Evolutionary conservation across 1,140 invertebrate genomes (phyloP).

Genomic region (Panulirus ornatus): DNA sequence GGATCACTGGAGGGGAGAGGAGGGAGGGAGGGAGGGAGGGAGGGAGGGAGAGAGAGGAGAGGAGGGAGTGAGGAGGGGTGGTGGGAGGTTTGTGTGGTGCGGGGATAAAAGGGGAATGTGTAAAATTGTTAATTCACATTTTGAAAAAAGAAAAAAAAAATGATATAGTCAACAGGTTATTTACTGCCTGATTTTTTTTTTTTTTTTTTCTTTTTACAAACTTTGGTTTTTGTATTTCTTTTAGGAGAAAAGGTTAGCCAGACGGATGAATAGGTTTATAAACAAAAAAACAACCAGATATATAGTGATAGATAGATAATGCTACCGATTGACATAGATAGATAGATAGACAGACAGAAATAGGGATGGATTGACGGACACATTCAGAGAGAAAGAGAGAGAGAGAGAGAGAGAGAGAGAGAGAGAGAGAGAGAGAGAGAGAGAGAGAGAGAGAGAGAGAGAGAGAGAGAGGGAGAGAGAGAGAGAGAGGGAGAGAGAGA

Average conservation of each 20-base stretch:
- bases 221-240: not conserved
- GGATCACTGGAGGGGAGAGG: too few relatives aligned
- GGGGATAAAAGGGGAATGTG: not conserved
- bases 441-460: not conserved
- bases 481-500: not conserved
- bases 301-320: not conserved
- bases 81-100: not conserved
- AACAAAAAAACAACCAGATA: not conserved
- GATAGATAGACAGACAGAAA: too few relatives aligned
- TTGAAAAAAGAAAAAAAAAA: not conserved
- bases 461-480: not conserved
- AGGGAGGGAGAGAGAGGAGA: not conserved
- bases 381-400: not conserved
- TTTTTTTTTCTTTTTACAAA: not conserved
- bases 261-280: not conserved
- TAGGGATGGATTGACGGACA: too few relatives aligned
- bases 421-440: not conserved
- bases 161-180: not conserved
- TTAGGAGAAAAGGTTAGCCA: not conserved
- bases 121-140: not conserved
- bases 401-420: slow-evolving; percentile 10
- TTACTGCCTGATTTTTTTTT: not conserved
- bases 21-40: not conserved
- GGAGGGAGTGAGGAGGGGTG: not conserved
- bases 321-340: too few relatives aligned